Conservation (phyloP, 2,797 vertebrate genomes). For the Falco novaeseelandiae region DNA sequence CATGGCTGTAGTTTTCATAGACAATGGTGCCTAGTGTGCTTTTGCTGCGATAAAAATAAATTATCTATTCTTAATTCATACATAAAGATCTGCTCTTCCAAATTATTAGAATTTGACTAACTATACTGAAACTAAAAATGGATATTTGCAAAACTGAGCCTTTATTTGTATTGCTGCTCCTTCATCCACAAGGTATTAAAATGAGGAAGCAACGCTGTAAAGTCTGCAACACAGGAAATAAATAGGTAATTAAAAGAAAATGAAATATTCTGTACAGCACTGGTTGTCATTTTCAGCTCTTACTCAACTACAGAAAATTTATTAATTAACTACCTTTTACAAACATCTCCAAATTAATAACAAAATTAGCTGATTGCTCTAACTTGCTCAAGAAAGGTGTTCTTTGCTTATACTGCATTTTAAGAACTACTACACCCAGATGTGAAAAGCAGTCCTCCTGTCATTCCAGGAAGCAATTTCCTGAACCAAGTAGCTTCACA, state of each 20-base stretch:
- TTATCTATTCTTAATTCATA: not conserved
- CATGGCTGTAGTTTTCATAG: not conserved
- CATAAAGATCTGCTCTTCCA: not conserved
- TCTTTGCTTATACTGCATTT: not conserved
- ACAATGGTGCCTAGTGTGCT: not conserved
- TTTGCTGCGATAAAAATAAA: not conserved
- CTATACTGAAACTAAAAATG: not conserved
- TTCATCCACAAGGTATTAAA: not conserved
- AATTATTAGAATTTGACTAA: not conserved
- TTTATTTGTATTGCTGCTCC: not conserved
- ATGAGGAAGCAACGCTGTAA: not conserved
- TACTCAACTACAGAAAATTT: not conserved
- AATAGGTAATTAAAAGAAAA: not conserved
- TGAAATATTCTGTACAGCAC: not conserved
- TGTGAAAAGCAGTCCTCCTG: not conserved
- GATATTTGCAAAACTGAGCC: not conserved
- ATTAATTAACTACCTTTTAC: not conserved
- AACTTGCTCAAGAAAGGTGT: not conserved
- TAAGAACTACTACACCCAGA: not conserved
- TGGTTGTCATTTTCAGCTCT: not conserved
- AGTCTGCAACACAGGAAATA: not conserved
- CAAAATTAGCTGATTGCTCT: not conserved
- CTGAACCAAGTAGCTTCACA: not conserved
- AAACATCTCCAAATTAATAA: not conserved
- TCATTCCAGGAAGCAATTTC: not conserved